Evolutionary conservation across 2,113 vertebrate genomes (phyloP).

Genomic region (Mungos mungo): DNA sequence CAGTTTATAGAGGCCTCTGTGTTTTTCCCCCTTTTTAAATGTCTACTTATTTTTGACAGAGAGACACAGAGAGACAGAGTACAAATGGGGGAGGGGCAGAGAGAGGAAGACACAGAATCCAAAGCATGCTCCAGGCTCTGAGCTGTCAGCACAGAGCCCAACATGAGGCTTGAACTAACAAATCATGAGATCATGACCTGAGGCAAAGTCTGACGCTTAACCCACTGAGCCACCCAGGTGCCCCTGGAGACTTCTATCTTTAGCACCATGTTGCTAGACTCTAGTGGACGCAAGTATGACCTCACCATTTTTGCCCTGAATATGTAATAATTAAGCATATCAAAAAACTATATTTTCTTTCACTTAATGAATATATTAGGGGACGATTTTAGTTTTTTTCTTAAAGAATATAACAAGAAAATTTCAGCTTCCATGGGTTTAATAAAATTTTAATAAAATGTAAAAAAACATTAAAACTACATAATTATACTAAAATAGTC

Average conservation of each 20-base stretch:
- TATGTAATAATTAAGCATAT: neutral
- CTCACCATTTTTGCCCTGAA: neutral
- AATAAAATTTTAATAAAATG: neutral
- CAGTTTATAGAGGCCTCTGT: neutral
- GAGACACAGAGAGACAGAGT: too few relatives aligned
- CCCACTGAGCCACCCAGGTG: too few relatives aligned
- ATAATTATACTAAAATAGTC: neutral
- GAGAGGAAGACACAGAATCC: too few relatives aligned
- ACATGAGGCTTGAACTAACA: too few relatives aligned
- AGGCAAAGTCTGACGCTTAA: too few relatives aligned
- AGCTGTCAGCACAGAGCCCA: too few relatives aligned
- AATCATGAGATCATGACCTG: too few relatives aligned
- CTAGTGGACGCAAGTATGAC: neutral
- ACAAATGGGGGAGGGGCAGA: too few relatives aligned
- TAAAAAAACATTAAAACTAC: neutral
- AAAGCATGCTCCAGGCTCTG: too few relatives aligned
- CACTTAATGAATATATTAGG: neutral
- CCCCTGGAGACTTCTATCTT: neutral
- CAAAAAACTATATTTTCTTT: neutral
- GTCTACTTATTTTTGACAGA: too few relatives aligned
- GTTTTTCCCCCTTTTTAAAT: neutral
- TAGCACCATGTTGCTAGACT: neutral
- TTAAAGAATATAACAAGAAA: conserved; percentile 12
- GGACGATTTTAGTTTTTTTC: neutral
- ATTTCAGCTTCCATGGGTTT: neutral